phyloP scores from a whole-genome alignment of 1,140 invertebrate species.

The Sycophila sp. region DNA sequence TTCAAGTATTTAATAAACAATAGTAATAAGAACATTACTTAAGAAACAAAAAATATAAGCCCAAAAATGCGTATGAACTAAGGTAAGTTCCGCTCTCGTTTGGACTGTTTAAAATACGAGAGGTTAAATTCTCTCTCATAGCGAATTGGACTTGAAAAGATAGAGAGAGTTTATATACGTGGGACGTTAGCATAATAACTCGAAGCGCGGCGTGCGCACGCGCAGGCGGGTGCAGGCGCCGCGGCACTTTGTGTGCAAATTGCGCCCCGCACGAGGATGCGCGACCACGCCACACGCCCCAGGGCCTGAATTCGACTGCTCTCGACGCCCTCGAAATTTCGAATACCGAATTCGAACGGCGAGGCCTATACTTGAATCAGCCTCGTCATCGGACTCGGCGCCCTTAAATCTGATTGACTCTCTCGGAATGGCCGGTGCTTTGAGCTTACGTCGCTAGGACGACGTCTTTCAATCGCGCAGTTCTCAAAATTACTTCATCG shows the following conservation, averaged over 20 bases:
- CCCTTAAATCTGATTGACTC: slow-evolving; percentile 11
- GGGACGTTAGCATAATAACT: slow-evolving; percentile 59
- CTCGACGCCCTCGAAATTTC: slow-evolving; percentile 25
- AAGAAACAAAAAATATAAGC: too few species aligned
- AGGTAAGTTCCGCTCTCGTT: too few species aligned
- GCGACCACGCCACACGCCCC: slow-evolving; percentile 32
- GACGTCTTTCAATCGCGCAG: neutral
- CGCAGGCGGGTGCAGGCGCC: slow-evolving; percentile 41
- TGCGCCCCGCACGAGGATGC: slow-evolving; percentile 51
- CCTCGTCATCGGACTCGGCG: neutral
- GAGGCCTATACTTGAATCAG: neutral
- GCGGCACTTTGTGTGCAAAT: slow-evolving; percentile 65
- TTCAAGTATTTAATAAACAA: too few species aligned
- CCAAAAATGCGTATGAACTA: too few species aligned
- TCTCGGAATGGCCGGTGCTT: neutral
- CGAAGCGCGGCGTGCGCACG: slow-evolving; percentile 42
- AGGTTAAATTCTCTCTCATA: too few species aligned
- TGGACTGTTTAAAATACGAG: too few species aligned
- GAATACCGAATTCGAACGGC: slow-evolving; percentile 4
- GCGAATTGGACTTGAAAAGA: too few species aligned
- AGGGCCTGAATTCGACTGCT: slow-evolving; percentile 43
- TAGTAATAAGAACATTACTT: too few species aligned
- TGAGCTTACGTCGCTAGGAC: too few species aligned
- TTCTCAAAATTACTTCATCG: neutral
- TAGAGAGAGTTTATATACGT: too few species aligned